Percentiles rank a stretch among this genome's conserved stretches.
phyloP scores from a whole-genome alignment of 2,797 vertebrate species.

The Varecia variegata region DNA sequence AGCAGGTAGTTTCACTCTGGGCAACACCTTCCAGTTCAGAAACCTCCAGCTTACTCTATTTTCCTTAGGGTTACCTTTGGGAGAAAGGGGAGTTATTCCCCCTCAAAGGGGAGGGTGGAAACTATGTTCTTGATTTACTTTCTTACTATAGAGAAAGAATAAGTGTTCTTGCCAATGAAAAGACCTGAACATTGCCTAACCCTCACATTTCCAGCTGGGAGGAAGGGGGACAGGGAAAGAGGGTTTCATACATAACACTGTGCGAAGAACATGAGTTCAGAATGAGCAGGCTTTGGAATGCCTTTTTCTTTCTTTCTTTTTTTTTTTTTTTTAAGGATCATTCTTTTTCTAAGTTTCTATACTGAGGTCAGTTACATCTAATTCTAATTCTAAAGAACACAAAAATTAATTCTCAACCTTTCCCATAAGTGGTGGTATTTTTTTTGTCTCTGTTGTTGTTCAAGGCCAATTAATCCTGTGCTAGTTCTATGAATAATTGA shows the following conservation, averaged over 20 bases:
- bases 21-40: not conserved
- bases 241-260: no score
- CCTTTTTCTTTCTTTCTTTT: not conserved
- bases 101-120: not conserved
- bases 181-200: not conserved
- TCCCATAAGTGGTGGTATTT: constrained; percentile 23
- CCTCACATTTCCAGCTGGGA: not conserved
- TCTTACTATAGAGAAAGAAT: not conserved
- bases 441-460: not conserved
- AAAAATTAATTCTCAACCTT: constrained; percentile 59
- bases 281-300: not conserved
- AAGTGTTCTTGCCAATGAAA: not conserved
- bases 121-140: constrained; percentile 18
- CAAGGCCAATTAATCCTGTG: constrained; percentile 61
- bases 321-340: not conserved
- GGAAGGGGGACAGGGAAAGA: not conserved
- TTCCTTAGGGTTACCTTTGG: not conserved
- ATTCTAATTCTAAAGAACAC: constrained; percentile 56
- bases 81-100: not conserved
- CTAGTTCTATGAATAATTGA: constrained; percentile 65
- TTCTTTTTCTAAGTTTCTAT: not conserved
- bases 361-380: constrained; percentile 52
- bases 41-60: not conserved
- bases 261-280: not conserved
- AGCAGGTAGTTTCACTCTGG: not conserved